phyloP scores from a whole-genome alignment of 2,888 invertebrate genomes.

The Baccha elongata region DNA sequence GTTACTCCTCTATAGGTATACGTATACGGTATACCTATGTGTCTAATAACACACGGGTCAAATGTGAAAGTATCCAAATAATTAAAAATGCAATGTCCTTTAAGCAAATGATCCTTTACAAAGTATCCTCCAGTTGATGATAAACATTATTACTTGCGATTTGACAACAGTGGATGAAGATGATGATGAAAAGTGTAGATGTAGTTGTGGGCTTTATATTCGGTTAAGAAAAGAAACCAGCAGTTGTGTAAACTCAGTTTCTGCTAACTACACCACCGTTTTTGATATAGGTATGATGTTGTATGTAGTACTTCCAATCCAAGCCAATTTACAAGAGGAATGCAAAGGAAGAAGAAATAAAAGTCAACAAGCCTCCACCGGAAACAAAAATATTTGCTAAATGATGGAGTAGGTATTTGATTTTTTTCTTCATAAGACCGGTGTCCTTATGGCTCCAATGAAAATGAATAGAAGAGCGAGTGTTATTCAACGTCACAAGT shows the following conservation, averaged over 20 bases:
- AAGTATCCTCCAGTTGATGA: slow-evolving; percentile 68
- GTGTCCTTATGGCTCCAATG: slow-evolving; percentile 56
- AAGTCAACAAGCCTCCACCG: slow-evolving; percentile 70
- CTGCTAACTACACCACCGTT: slow-evolving; percentile 17
- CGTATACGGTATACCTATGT: neutral
- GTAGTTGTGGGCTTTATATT: slow-evolving; percentile 50
- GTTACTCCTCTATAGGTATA: too few relatives aligned
- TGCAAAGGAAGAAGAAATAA: slow-evolving; percentile 48
- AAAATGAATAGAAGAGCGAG: slow-evolving; percentile 11
- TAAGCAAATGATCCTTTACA: slow-evolving; percentile 69
- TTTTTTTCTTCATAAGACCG: slow-evolving; percentile 71
- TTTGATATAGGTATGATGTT: slow-evolving; percentile 5
- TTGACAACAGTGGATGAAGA: slow-evolving; percentile 57
- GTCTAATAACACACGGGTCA: slow-evolving; percentile 15
- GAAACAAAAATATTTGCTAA: slow-evolving; percentile 71
- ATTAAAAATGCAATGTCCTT: slow-evolving; percentile 72
- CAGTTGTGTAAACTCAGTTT: slow-evolving; percentile 48
- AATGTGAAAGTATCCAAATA: slow-evolving; percentile 61
- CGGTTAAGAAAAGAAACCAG: slow-evolving; percentile 8
- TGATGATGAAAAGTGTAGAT: slow-evolving; percentile 30
- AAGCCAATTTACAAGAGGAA: slow-evolving; percentile 35
- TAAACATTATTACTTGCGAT: slow-evolving; percentile 73
- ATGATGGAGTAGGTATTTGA: slow-evolving; percentile 72
- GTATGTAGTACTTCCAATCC: too few relatives aligned
- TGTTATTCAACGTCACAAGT: slow-evolving; percentile 16